Evolutionary conservation across 1,140 invertebrate genomes (phyloP), one percentile per base, ranked within the genome.

Genomic region (Rhagoletis zephyria): DNA sequence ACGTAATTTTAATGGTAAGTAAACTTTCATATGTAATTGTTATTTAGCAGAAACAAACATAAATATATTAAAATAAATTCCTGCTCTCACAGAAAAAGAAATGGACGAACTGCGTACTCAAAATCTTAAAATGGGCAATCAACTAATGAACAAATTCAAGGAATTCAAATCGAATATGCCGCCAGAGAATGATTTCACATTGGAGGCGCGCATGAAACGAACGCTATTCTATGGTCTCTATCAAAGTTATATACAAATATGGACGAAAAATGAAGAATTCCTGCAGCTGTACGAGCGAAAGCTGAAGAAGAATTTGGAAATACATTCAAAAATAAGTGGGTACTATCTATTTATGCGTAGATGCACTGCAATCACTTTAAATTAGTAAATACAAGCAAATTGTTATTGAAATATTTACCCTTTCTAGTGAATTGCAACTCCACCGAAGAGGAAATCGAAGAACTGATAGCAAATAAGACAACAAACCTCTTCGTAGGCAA

Each of bases 401-500:
- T 77, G 30, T n/a, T 19, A 85, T 59, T 19, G 5, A 42, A 48
- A n/a, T 86, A 87, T 60, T 61, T 87, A 67, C 14, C 63, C 30
- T 9, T 87, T 87, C 74, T 59, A 93, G 92, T 93, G 12, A 92
- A 92, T 77, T 89, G 89, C 42, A 90, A 93, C 74, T 89, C 90
- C 77, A 93, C 89, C 48, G 92, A 93, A 88, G 91, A 93, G 61
- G 92, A 93, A 87, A 90, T 93, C 67, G 92, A 93, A 87, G 88
- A 90, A 70, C 88, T 93, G 64, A 90, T 93, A 65, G 90, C 91
- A 42, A 92, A 91, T 86, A 93, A 93, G 81, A 90, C 90, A 59
- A 93, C 92, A 10, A 92, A 91, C 67, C 89, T 93, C 51, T 93
- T 93, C 90, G 91, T 93, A 56, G 92, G 91, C 30, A 93, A 93